These are phyloP conservation scores for Bembecia ichneumoniformis DNA, from an alignment of 2,888 invertebrate genomes.

Conservation along the genomic window DNA sequence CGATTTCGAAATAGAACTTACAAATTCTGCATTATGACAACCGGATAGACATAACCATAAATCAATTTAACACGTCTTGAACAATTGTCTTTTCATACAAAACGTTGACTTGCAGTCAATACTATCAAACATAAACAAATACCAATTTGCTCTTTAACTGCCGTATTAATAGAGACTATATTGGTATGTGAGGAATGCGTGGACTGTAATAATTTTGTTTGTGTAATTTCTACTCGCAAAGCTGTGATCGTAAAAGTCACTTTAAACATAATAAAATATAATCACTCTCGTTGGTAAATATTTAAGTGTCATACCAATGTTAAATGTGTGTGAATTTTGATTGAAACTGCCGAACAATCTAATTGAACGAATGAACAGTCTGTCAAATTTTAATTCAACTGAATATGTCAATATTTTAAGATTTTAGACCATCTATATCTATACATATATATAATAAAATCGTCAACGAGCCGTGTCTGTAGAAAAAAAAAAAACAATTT, in stretches of 20 bases:
- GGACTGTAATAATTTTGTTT: not conserved
- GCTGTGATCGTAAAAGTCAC: slow-evolving; percentile 21
- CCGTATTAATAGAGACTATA: not conserved
- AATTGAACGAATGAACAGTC: no score
- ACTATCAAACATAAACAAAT: not conserved
- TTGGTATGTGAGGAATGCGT: not conserved
- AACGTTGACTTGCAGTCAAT: not conserved
- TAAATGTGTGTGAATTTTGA: no score
- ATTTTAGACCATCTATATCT: no score
- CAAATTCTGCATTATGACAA: not conserved
- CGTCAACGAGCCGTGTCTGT: no score
- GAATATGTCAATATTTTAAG: no score
- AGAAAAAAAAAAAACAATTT: no score
- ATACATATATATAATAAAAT: no score
- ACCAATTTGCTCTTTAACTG: not conserved
- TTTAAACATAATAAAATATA: slow-evolving; percentile 28
- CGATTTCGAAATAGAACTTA: not conserved
- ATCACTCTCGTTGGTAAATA: slow-evolving; percentile 24
- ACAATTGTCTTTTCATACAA: slow-evolving; percentile 4
- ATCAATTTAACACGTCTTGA: slow-evolving; percentile 3
- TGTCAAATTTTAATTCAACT: no score
- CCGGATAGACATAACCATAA: slow-evolving; percentile 1
- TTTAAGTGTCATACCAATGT: slow-evolving; percentile 1
- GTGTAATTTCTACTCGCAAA: slow-evolving; percentile 6
- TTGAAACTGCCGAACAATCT: no score